Conservation (phyloP, 2,888 invertebrate genomes). For the Brachyptera putata region DNA sequence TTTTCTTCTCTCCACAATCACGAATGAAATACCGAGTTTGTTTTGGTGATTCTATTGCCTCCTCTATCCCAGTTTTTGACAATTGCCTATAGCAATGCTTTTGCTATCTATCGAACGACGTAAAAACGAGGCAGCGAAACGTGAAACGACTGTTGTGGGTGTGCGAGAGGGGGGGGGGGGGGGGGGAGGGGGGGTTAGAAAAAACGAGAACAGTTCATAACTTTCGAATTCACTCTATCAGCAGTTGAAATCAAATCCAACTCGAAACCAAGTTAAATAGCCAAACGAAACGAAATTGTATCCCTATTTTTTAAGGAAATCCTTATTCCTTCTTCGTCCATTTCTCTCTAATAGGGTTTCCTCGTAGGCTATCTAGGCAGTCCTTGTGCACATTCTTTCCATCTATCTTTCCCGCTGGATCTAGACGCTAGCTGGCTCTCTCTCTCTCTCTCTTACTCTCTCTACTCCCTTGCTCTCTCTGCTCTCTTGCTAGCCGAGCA, state of each 20-base stretch:
- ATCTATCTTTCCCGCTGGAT: conserved; percentile 1
- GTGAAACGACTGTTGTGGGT: too few relatives aligned
- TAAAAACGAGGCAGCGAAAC: too few relatives aligned
- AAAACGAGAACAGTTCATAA: conserved; percentile 6
- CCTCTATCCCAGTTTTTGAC: too few relatives aligned
- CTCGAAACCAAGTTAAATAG: conserved; percentile 7
- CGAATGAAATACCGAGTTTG: too few relatives aligned
- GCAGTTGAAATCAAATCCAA: background rate
- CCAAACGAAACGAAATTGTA: conserved; percentile 5
- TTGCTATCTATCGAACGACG: too few relatives aligned
- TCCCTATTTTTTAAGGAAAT: background rate
- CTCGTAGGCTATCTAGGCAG: background rate
- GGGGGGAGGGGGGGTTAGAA: too few relatives aligned
- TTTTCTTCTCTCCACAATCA: too few relatives aligned
- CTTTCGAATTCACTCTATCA: background rate
- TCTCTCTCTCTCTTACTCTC: conserved; percentile 27
- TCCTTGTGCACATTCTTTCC: background rate
- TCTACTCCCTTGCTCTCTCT: conserved; percentile 26
- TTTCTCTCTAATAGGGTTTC: conserved; percentile 15
- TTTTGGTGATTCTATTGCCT: too few relatives aligned
- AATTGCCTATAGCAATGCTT: too few relatives aligned
- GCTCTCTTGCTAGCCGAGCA: too few relatives aligned
- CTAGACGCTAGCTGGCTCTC: conserved; percentile 18
- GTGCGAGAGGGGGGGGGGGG: too few relatives aligned
- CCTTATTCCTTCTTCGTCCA: background rate